These are phyloP conservation scores for Empis stercorea DNA, from an alignment of 2,888 invertebrate genomes.

Conservation along the genomic window DNA sequence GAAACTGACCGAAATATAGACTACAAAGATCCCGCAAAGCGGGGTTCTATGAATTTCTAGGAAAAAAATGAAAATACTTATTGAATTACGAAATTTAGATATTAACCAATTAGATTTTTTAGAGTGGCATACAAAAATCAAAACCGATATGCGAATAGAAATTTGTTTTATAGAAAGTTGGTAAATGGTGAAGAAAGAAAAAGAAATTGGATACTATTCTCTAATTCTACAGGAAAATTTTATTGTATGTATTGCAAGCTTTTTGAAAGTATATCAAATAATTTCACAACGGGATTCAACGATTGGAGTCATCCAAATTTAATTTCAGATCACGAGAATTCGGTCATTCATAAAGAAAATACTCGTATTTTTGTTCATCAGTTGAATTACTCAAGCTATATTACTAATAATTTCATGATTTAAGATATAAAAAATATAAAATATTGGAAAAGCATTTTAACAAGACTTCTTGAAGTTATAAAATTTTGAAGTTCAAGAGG, in stretches of 20 bases:
- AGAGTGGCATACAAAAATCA: constrained; percentile 1
- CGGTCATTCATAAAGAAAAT: neutral
- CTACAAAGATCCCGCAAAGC: neutral
- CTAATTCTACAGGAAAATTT: constrained; percentile 1
- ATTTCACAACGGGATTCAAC: constrained; percentile 1
- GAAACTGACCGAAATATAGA: too few species aligned
- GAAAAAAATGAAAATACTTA: neutral
- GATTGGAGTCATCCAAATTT: constrained; percentile 2
- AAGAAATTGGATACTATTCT: constrained; percentile 2
- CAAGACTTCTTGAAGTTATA: neutral
- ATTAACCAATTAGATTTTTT: neutral
- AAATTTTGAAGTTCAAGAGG: neutral
- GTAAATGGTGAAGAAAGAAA: constrained; percentile 7
- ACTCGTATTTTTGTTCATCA: neutral
- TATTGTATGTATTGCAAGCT: neutral
- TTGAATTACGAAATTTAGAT: neutral
- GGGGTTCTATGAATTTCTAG: neutral
- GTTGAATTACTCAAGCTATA: neutral
- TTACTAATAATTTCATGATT: neutral
- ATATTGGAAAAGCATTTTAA: constrained; percentile 3
- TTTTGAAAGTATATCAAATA: neutral
- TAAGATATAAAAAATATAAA: neutral
- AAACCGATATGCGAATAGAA: constrained; percentile 1
- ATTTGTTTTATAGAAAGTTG: constrained; percentile 2
- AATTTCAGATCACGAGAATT: neutral